These are phyloP conservation scores for Cassiopea andromeda DNA, from an alignment of 30 jellyfish, hydroid and myxozoan genomes.

Conservation along the genomic window DNA sequence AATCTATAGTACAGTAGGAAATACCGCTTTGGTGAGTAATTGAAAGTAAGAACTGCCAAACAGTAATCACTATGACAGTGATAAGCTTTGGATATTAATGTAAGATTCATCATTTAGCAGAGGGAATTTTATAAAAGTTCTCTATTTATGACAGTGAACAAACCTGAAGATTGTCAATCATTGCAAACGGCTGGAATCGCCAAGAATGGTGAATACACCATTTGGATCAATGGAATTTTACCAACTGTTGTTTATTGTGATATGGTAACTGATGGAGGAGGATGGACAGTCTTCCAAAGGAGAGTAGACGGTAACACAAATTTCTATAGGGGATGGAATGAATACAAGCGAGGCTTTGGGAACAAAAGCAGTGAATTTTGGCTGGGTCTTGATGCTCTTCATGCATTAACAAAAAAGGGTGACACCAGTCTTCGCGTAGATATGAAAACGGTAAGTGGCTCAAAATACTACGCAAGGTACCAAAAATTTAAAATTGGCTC, in stretches of 20 bases:
- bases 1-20: too few relatives aligned
- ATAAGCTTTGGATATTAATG: too few relatives aligned
- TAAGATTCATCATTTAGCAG: too few relatives aligned
- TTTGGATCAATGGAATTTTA: conserved; percentile 9
- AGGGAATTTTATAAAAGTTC: neutral
- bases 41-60: too few relatives aligned
- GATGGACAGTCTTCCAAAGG: too few relatives aligned
- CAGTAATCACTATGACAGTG: too few relatives aligned
- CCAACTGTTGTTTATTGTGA: neutral
- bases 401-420: conserved; percentile 7
- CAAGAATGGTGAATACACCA: conserved; percentile 15
- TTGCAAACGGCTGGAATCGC: neutral
- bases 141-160: neutral
- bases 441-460: neutral
- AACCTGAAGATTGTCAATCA: conserved; percentile 7
- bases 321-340: conserved; percentile 12
- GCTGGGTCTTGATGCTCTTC: conserved; percentile 31
- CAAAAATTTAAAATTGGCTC: conserved; percentile 6
- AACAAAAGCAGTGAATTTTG: neutral
- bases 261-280: too few relatives aligned
- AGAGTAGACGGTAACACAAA: too few relatives aligned
- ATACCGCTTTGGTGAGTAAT: too few relatives aligned
- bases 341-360: conserved; percentile 37
- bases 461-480: conserved; percentile 6
- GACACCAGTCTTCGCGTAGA: neutral